Conservation (phyloP, 2,888 invertebrate species). For the Trachelus stipa region DNA sequence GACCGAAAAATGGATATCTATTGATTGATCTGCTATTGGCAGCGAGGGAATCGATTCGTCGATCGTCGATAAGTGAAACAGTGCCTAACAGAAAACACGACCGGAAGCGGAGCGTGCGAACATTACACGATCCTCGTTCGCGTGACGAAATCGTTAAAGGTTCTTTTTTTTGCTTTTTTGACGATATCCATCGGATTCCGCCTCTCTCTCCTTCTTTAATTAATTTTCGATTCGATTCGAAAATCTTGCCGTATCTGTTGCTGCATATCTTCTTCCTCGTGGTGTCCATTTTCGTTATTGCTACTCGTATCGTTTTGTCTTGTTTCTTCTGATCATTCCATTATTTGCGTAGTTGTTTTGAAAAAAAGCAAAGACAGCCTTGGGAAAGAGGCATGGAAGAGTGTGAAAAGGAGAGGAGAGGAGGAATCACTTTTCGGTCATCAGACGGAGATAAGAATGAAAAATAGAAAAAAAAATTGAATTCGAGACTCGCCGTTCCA, state of each 20-base stretch:
- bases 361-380: background rate
- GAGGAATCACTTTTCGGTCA: slow-evolving; percentile 17
- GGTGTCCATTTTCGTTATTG: background rate
- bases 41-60: background rate
- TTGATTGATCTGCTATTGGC: background rate
- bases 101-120: background rate
- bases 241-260: background rate
- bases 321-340: background rate
- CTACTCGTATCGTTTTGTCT: background rate
- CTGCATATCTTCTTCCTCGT: background rate
- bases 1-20: background rate
- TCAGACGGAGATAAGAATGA: slow-evolving; percentile 21
- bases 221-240: background rate
- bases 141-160: background rate
- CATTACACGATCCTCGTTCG: background rate
- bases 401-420: slow-evolving; percentile 5
- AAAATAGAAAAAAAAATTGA: slow-evolving; percentile 18
- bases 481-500: slow-evolving; percentile 21
- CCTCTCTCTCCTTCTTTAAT: background rate
- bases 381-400: slow-evolving; percentile 1
- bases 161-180: background rate
- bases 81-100: background rate
- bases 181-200: background rate
- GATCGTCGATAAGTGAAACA: background rate
- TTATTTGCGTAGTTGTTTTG: background rate